Base-by-base conservation (phyloP, 2,888 invertebrate species). In the Drosophila tanythrix region DNA sequence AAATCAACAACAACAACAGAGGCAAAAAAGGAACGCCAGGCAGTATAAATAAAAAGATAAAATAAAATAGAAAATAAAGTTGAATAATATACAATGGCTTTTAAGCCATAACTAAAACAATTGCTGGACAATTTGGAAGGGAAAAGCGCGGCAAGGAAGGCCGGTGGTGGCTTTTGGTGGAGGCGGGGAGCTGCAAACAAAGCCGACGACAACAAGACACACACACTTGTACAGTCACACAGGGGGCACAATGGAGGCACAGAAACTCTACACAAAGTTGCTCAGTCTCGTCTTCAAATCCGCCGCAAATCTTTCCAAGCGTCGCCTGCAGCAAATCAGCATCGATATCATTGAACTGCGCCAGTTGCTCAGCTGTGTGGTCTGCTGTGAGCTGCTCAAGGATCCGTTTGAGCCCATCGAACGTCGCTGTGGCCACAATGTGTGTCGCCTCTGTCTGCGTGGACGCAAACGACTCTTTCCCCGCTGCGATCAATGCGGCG, bases 281-380 rank as follows among this genome's bases (percentile, higher is more conserved):
- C 64, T 68, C 21, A 52, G 70, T n/a, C 48, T 90, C 15, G 53
- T 86, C 10, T n/a, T 86, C 15, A 80, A 76, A 11, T 69, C 83
- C 1, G 48, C 70, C 6, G 53, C 79, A 0, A 53, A 75, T 53
- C 52, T 81, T 7, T 86, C 81, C 35, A 96, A 96, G 92, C 95
- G 95, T 81, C 95, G 95, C 91, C 96, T 97, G 96, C 95, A 95
- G 62, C 97, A 98, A 93, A 94, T 98, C 85, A 96, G 96, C 93
- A 95, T 96, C 85, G 95, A 97, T 89, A 95, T 98, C 83, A 97
- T 97, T 7, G 97, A 97, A 93, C 94, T 98, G 91, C 95, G 98
- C 69, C 97, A 97, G 92, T 96, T 97, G 76, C 94, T 98, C 87
- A 96, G 97, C 82, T 98, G 98, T 94, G 97, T 96, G 66, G 98